Evolutionary conservation across 2,888 invertebrate species (phyloP), one percentile per base, ranked within the genome.

Genomic region (Cotesia congregata): DNA sequence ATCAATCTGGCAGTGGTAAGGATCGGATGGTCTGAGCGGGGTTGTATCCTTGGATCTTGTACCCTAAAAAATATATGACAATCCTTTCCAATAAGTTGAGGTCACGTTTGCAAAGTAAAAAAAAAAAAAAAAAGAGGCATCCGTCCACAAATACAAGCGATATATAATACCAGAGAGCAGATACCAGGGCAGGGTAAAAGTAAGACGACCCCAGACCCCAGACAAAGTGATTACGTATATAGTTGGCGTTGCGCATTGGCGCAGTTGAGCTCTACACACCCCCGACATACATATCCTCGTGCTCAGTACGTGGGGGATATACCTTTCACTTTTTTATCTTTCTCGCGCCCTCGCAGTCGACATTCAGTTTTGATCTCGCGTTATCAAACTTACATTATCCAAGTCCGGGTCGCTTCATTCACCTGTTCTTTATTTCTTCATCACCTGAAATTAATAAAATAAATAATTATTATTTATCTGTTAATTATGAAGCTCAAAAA

Each of bases 201-300:
- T 62, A 62, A 70, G n/a, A 70, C 70, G 39, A 70, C 20, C 41
- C 62, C 38, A 15, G 39, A 62, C 62, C 62, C 62, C 65, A 30
- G 65, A 62, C 59, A 64, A 72, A 62, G 62, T 72, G 62, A 62
- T 72, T 72, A 64, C 64, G 17, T 41, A 30, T 30, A 30, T 30
- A 30, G 40, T 68, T 17, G 50, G n/a, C 12, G 72, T 38, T 72
- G 72, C 72, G 72, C 72, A 72, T 61, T 64, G 62, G 64, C 64
- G 64, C 40, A 64, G 30, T 41, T 20, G 20, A 12, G 3, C 20
- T 17, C 30, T 30, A 30, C 30, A 38, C 72, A 72, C 72, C 72
- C 64, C 64, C 64, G 39, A 64, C 38, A 30, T 9, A 72, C 40
- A 61, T 41, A 4, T 12, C 40, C 59, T 38, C 62, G 38, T 39